Conservation (phyloP, 2,888 invertebrate genomes). For the Troides oblongomaculatus region DNA sequence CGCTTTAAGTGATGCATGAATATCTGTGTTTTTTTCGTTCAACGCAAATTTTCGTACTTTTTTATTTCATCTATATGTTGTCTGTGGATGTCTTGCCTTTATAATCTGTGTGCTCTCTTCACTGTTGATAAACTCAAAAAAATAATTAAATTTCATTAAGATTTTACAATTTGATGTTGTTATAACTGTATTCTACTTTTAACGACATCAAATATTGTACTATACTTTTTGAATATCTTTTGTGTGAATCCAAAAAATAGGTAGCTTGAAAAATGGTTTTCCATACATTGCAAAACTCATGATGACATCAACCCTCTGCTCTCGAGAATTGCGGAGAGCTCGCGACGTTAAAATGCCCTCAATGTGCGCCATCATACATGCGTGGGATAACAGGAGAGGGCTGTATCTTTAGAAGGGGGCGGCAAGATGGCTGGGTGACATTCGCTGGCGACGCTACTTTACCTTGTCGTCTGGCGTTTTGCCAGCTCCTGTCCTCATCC, state of each 20-base stretch:
- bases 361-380: conserved; percentile 21
- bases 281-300: neutral
- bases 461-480: conserved; percentile 68
- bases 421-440: conserved; percentile 49
- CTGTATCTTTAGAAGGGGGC: conserved; percentile 27
- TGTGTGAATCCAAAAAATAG: too few relatives aligned
- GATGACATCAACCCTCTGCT: conserved; percentile 1
- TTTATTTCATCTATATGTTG: conserved; percentile 22
- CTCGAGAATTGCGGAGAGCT: conserved; percentile 13
- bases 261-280: neutral
- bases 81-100: conserved; percentile 1
- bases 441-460: conserved; percentile 74
- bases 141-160: too few relatives aligned
- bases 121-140: too few relatives aligned
- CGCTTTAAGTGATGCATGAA: conserved; percentile 27
- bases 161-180: too few relatives aligned
- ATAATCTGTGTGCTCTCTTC: neutral
- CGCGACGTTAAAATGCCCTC: conserved; percentile 8
- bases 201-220: too few relatives aligned
- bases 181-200: too few relatives aligned
- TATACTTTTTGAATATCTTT: too few relatives aligned
- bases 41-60: conserved; percentile 13
- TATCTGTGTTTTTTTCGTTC: conserved; percentile 16
- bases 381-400: conserved; percentile 18
- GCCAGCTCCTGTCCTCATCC: conserved; percentile 50